Base-by-base conservation (phyloP, 1,140 invertebrate species). In the Calephelis virginiensis region DNA sequence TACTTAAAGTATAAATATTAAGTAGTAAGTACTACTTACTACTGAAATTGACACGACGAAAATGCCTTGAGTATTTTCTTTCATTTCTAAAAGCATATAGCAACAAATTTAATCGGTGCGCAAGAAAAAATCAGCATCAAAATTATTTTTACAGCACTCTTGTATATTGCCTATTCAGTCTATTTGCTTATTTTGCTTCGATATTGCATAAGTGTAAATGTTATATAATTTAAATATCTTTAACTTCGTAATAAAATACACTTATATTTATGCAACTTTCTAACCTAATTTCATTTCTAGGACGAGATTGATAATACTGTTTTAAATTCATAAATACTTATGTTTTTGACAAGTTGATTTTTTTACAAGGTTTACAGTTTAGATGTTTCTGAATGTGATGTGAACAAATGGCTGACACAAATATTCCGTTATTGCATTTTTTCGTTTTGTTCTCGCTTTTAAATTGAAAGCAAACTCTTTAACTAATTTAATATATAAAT, bases 251-350 rank as follows among this genome's bases (percentile, higher is more conserved):
- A 61, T 6, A 66, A 61, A 17, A 38, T 61, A 53, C 47, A 48
- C n/a, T 64, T 64, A 64, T 43, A 61, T 38, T 61, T 61, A 12
- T 63, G 47, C 47, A 46, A 62, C n/a, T 28, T 64, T 37, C 46
- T 64, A 53, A 43, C 47, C 37, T 38, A 13, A 12, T 67, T 60
- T 61, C 11, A 50, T 50, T 50, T 50, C 17, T 37, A 11, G 50
- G 50, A 11, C 50, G 50, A 53, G 50, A 37, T 53, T 53, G 1
- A 11, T 53, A 53, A 28, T 53, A 28, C 17, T 37, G 17, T 53
- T 11, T 3, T 9, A 28, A 4, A 11, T 12, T 53, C 9, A 11
- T 28, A 17, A 17, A 49, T 13, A 14, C 12, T 49, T 13, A 5
- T 13, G 13, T 49, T 7, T 17, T 53, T 9, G 49, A 49, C 13